Base-by-base conservation (phyloP, 1,140 invertebrate species). In the Planococcus citri region DNA sequence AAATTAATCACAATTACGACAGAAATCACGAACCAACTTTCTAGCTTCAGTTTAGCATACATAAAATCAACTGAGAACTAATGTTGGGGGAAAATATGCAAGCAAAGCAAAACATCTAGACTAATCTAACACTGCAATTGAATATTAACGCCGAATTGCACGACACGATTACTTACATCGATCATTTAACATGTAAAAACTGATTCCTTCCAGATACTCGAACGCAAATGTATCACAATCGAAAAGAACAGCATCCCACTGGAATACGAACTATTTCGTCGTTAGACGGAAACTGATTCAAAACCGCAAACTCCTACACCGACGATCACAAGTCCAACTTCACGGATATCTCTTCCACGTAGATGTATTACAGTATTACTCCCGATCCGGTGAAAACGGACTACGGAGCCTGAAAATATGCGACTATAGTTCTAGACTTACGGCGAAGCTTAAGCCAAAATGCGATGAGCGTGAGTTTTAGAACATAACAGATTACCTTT, bases 201-300 rank as follows among this genome's bases (percentile, higher is more conserved):
- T n/a, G n/a, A n/a, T 33, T 33, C 29, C 3, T 33, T 33, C 29
- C 41, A 51, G 41, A 51, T 51, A 17, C 41, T 51, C 2, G 41
- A 51, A 51, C 41, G 41, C 17, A 51, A 51, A 51, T 51, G 41
- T 20, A n/a, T 51, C 17, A 51, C 41, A n/a, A 51, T 51, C 4
- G 6, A 51, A 20, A 51, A n/a, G 17, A 51, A 20, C n/a, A 17
- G 17, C 17, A 17, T 51, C 17, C 10, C 41, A 20, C 2, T 51
- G 6, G 41, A 51, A 3, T 68, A 69, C 22, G 71, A 69, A 74
- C 73, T 84, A 24, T 83, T 85, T 76, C 79, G 79, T 21, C 85
- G 86, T 71, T 91, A 90, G 72, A 88, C 88, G 0, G 88, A 90
- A 72, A 90, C 87, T 2, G 89, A 91, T 75, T 91, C 88, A 0